Conservation (phyloP, 2,888 invertebrate genomes). For the Carterocephalus palaemon region DNA sequence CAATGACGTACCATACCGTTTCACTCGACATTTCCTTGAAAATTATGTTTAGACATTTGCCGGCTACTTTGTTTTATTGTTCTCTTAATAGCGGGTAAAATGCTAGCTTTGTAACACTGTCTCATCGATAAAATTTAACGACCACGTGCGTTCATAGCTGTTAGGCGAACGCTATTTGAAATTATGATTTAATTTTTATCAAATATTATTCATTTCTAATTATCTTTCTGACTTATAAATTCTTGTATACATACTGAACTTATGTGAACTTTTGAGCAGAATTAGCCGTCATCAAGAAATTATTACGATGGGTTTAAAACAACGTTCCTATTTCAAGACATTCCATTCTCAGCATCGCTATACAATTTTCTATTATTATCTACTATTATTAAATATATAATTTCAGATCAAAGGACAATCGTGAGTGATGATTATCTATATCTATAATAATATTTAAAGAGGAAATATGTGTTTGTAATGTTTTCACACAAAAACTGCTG, state of each 20-base stretch:
- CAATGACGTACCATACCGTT: constrained; percentile 38
- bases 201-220: neutral
- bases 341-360: neutral
- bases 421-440: too few relatives aligned
- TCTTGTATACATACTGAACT: too few relatives aligned
- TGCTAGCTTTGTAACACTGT: constrained; percentile 32
- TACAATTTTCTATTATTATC: constrained; percentile 4
- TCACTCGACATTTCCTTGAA: constrained; percentile 35
- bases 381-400: constrained; percentile 9
- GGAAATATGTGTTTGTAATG: too few relatives aligned
- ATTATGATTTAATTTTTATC: neutral
- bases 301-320: too few relatives aligned
- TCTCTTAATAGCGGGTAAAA: constrained; percentile 32
- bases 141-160: constrained; percentile 10
- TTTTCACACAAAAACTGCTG: too few relatives aligned
- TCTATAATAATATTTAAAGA: too few relatives aligned
- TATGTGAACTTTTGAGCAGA: too few relatives aligned
- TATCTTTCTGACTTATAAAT: neutral
- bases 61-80: constrained; percentile 35
- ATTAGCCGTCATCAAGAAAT: too few relatives aligned
- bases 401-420: constrained; percentile 15
- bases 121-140: constrained; percentile 31
- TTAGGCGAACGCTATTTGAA: constrained; percentile 5
- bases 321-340: neutral
- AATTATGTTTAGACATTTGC: constrained; percentile 36